phyloP scores from a whole-genome alignment of 2,797 vertebrate genomes.

The Halcyon smyrnensis region DNA sequence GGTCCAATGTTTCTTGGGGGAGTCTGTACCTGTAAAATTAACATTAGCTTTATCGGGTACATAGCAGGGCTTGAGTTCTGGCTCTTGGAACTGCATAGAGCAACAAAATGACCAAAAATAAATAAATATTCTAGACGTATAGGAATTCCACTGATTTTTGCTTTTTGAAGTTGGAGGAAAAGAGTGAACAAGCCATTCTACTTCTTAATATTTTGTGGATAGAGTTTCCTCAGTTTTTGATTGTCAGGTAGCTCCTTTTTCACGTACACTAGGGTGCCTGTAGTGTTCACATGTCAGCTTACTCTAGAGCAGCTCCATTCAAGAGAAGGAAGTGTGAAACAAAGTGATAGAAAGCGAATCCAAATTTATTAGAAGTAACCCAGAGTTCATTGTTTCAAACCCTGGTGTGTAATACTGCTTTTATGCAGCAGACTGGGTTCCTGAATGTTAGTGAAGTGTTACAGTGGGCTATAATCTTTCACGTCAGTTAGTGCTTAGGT shows the following conservation, averaged over 20 bases:
- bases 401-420: conserved; percentile 53
- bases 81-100: conserved; percentile 63
- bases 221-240: background rate
- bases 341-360: conserved; percentile 32
- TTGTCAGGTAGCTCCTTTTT: background rate
- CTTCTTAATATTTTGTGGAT: background rate
- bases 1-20: conserved; percentile 63
- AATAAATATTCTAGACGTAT: background rate
- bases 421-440: conserved; percentile 47
- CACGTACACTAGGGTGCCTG: background rate
- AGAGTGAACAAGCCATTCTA: background rate
- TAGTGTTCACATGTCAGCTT: background rate
- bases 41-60: conserved; percentile 31
- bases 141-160: background rate
- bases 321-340: background rate
- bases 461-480: conserved; percentile 11
- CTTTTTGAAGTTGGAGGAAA: background rate
- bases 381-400: conserved; percentile 63
- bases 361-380: conserved; percentile 37
- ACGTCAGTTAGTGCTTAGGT: conserved; percentile 43
- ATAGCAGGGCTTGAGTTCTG: conserved; percentile 73
- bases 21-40: conserved; percentile 73
- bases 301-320: conserved; percentile 2
- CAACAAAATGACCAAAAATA: background rate
- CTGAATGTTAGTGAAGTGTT: conserved; percentile 47